Conservation (phyloP, 2,797 vertebrate species). For the Lerista edwardsae region DNA sequence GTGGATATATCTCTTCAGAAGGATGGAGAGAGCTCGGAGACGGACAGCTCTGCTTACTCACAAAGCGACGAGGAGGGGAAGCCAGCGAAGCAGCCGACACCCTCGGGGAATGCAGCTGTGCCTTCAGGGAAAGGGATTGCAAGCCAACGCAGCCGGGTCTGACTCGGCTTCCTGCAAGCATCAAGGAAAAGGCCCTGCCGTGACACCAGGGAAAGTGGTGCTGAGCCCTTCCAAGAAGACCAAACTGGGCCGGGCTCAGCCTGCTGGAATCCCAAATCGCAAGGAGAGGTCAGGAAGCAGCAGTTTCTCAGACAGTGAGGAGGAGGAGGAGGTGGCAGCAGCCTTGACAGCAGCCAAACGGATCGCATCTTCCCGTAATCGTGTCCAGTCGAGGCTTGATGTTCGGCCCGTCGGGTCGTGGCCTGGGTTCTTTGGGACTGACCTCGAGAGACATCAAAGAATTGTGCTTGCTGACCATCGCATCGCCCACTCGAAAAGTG, state of each 20-base stretch:
- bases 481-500: too few relatives aligned
- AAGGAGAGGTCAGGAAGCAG: slow-evolving; percentile 48
- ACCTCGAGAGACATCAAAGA: too few relatives aligned
- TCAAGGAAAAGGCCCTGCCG: neutral
- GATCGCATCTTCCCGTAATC: too few relatives aligned
- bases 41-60: too few relatives aligned
- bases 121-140: neutral
- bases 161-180: neutral
- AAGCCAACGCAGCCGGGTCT: neutral
- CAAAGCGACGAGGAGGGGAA: too few relatives aligned
- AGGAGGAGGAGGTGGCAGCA: slow-evolving; percentile 19
- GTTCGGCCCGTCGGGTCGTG: too few relatives aligned
- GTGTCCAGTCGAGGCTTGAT: too few relatives aligned
- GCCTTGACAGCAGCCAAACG: neutral
- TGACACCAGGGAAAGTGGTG: slow-evolving; percentile 38
- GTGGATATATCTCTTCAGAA: too few relatives aligned
- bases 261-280: slow-evolving; percentile 2
- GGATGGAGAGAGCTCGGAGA: too few relatives aligned
- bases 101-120: slow-evolving; percentile 53
- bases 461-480: too few relatives aligned
- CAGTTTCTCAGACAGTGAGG: slow-evolving; percentile 53
- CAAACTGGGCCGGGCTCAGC: neutral
- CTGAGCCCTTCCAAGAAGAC: neutral
- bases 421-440: too few relatives aligned
- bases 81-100: slow-evolving; percentile 48